Percentiles rank a stretch among this genome's conserved stretches.
Evolutionary conservation across 1,140 invertebrate genomes (phyloP).

Genomic region (Halotydeus destructor): DNA sequence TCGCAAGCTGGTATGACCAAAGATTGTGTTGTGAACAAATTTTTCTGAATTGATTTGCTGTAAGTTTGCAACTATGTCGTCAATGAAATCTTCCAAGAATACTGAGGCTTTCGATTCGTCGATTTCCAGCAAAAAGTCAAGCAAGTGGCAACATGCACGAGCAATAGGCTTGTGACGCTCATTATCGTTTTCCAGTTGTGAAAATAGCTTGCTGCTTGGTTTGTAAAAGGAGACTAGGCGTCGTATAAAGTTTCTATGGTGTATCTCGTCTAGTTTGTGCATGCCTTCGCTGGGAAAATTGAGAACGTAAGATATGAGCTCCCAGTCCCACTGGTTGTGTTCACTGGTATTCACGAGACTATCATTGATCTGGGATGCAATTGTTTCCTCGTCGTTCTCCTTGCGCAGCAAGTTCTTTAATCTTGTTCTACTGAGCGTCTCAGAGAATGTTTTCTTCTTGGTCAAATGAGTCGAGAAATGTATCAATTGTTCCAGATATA

Average conservation of each 20-base stretch:
- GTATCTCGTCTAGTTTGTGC: conserved; percentile 44
- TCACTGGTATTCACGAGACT: conserved; percentile 48
- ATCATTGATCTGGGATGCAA: conserved; percentile 37
- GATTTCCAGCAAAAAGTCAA: conserved; percentile 44
- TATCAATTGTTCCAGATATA: conserved; percentile 63
- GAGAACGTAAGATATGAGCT: conserved; percentile 48
- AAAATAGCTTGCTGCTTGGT: conserved; percentile 58
- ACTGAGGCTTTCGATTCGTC: conserved; percentile 31
- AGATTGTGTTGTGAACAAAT: conserved; percentile 53
- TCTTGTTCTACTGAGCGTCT: too few relatives aligned
- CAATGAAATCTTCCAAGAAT: conserved; percentile 51
- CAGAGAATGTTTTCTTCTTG: too few relatives aligned
- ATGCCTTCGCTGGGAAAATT: conserved; percentile 34
- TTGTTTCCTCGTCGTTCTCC: conserved; percentile 34
- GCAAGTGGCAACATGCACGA: conserved; percentile 45
- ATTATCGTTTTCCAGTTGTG: conserved; percentile 41
- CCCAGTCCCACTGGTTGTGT: conserved; percentile 61
- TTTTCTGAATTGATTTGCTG: conserved; percentile 39
- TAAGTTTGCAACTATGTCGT: conserved; percentile 53
- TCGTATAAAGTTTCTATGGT: conserved; percentile 51
- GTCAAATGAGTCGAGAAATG: conserved; percentile 19
- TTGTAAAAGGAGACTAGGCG: conserved; percentile 63
- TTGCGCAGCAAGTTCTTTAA: neutral
- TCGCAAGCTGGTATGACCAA: conserved; percentile 64
- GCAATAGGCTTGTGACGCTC: conserved; percentile 37